Percentiles rank a stretch among this genome's conserved stretches.
phyloP scores from a whole-genome alignment of 2,888 invertebrate species.

The Eucriotettix oculatus region DNA sequence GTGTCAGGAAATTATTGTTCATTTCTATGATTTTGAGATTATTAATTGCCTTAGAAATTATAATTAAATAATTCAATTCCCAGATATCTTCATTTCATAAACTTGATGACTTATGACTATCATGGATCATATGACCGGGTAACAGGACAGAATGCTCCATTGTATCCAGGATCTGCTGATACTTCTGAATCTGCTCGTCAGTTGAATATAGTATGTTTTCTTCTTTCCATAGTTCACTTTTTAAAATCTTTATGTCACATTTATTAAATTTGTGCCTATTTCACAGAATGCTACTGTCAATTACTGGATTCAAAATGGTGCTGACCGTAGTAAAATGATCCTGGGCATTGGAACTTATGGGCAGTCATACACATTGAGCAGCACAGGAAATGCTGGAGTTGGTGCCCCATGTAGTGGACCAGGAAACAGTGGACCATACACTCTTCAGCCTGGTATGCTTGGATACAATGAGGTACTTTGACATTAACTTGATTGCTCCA shows the following conservation, averaged over 20 bases:
- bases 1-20: too few species aligned
- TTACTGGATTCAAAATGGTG: constrained; percentile 39
- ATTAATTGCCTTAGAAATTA: too few species aligned
- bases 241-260: background rate
- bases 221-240: background rate
- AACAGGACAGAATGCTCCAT: constrained; percentile 50
- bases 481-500: too few species aligned
- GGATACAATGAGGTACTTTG: constrained; percentile 54
- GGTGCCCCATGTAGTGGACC: constrained; percentile 38
- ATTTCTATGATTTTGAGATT: too few species aligned
- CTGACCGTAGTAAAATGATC: constrained; percentile 41
- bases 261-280: background rate
- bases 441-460: constrained; percentile 41
- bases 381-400: constrained; percentile 27
- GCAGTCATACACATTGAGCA: constrained; percentile 40
- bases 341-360: constrained; percentile 59
- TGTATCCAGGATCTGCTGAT: constrained; percentile 28
- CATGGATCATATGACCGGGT: constrained; percentile 47
- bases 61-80: background rate
- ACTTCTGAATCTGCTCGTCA: constrained; percentile 15
- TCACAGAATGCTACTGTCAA: constrained; percentile 15
- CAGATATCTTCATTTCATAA: constrained; percentile 45
- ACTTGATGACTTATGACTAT: constrained; percentile 59
- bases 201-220: constrained; percentile 28
- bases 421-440: constrained; percentile 45